phyloP scores from a whole-genome alignment of 92 coral and sea anemone genomes.

The Epizoanthus illoricatus region DNA sequence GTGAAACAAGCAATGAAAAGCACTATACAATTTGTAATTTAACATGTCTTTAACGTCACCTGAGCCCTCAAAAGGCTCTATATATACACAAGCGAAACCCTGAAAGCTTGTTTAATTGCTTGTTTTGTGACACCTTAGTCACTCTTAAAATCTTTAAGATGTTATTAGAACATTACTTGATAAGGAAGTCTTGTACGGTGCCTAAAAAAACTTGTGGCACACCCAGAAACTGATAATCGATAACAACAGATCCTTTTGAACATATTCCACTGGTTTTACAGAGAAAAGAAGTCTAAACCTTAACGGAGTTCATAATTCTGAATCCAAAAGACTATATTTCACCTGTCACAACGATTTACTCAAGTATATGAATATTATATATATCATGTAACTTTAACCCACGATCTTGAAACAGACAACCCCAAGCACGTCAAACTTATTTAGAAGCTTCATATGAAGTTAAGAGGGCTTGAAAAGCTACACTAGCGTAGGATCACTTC shows the following conservation, averaged over 20 bases:
- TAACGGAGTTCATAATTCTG: too few relatives aligned
- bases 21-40: not conserved
- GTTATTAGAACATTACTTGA: not conserved
- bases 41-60: slow-evolving; percentile 8
- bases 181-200: not conserved
- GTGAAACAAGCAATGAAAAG: not conserved
- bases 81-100: slow-evolving; percentile 4
- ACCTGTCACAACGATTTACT: not conserved
- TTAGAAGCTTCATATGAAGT: not conserved
- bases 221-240: not conserved
- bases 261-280: too few relatives aligned
- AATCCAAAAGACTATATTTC: too few relatives aligned
- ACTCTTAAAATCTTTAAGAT: slow-evolving; percentile 11
- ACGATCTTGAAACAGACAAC: not conserved
- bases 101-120: slow-evolving; percentile 5
- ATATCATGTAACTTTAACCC: not conserved
- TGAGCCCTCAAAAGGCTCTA: slow-evolving; percentile 7
- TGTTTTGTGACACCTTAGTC: not conserved
- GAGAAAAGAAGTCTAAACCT: too few relatives aligned
- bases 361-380: not conserved
- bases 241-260: not conserved
- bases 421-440: not conserved
- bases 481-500: not conserved
- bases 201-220: not conserved
- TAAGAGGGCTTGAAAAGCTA: not conserved